Percentiles rank a stretch among this genome's conserved stretches.
These are phyloP conservation scores for Macrosteles quadrilineatus DNA, from an alignment of 1,140 invertebrate species.

Conservation along the genomic window DNA sequence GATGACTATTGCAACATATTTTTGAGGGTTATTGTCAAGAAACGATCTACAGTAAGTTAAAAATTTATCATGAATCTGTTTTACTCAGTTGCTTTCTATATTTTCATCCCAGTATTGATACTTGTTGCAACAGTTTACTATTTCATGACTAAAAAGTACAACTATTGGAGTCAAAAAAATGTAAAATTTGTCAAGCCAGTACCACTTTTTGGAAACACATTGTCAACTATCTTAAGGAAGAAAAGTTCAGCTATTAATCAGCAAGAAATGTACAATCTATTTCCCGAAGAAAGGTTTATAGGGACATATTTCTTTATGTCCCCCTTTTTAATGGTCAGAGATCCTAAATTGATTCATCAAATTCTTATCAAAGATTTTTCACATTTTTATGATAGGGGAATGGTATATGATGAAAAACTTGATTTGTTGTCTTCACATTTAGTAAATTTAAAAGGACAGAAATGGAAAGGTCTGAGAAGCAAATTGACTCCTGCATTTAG, in stretches of 20 bases:
- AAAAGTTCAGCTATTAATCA: slow-evolving; percentile 17
- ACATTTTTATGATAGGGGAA: slow-evolving; percentile 50
- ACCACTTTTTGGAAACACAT: slow-evolving; percentile 39
- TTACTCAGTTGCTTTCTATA: too few relatives aligned
- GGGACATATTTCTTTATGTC: slow-evolving; percentile 37
- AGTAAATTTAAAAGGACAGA: slow-evolving; percentile 43
- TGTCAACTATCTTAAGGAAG: background rate
- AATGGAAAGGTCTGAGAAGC: slow-evolving; percentile 49
- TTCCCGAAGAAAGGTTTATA: slow-evolving; percentile 32
- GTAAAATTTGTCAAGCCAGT: slow-evolving; percentile 37
- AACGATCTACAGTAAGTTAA: too few relatives aligned
- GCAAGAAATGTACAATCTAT: slow-evolving; percentile 31
- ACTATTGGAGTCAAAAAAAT: slow-evolving; percentile 49
- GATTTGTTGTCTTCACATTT: slow-evolving; percentile 42
- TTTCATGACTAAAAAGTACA: slow-evolving; percentile 50
- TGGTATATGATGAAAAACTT: slow-evolving; percentile 38
- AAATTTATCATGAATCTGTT: too few relatives aligned
- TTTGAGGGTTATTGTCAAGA: too few relatives aligned
- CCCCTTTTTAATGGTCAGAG: slow-evolving; percentile 49
- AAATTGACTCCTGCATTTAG: slow-evolving; percentile 46
- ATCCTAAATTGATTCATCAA: slow-evolving; percentile 53
- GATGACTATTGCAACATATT: too few relatives aligned
- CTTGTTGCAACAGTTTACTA: slow-evolving; percentile 41
- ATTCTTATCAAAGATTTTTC: slow-evolving; percentile 56
- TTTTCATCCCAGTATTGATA: too few relatives aligned